phyloP scores from a whole-genome alignment of 2,888 invertebrate genomes.

The Tinea semifulvella region DNA sequence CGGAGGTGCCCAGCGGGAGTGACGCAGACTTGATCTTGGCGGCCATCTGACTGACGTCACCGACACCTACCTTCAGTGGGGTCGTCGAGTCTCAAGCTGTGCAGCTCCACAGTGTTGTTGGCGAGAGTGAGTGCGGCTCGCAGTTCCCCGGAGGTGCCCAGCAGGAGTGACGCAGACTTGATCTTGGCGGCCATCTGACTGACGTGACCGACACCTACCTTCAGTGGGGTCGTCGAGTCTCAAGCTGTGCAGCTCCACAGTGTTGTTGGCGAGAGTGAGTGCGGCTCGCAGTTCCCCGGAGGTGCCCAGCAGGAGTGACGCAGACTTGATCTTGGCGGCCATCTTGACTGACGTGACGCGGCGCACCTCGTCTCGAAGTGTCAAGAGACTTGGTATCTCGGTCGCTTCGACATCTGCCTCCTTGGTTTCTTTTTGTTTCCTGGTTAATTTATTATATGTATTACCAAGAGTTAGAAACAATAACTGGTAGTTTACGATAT shows the following conservation, averaged over 20 bases:
- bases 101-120: conserved; percentile 80
- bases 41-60: too few relatives aligned
- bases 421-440: conserved; percentile 45
- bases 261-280: conserved; percentile 76
- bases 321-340: conserved; percentile 74
- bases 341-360: conserved; percentile 73
- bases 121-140: conserved; percentile 72
- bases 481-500: too few relatives aligned
- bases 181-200: conserved; percentile 72
- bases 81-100: conserved; percentile 62
- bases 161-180: conserved; percentile 74
- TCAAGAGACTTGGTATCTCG: conserved; percentile 48
- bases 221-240: conserved; percentile 63
- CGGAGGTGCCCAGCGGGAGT: conserved; percentile 74
- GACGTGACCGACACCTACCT: too few relatives aligned
- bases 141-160: conserved; percentile 77
- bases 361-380: conserved; percentile 77
- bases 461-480: too few relatives aligned
- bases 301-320: conserved; percentile 74
- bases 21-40: conserved; percentile 78
- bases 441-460: too few relatives aligned
- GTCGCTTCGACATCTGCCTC: conserved; percentile 35
- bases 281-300: conserved; percentile 76
- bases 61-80: conserved; percentile 66
- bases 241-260: conserved; percentile 74